Percentiles rank a stretch among this genome's conserved stretches.
Evolutionary conservation across 1,140 invertebrate genomes (phyloP).

Genomic region (Archivesica marissinica): DNA sequence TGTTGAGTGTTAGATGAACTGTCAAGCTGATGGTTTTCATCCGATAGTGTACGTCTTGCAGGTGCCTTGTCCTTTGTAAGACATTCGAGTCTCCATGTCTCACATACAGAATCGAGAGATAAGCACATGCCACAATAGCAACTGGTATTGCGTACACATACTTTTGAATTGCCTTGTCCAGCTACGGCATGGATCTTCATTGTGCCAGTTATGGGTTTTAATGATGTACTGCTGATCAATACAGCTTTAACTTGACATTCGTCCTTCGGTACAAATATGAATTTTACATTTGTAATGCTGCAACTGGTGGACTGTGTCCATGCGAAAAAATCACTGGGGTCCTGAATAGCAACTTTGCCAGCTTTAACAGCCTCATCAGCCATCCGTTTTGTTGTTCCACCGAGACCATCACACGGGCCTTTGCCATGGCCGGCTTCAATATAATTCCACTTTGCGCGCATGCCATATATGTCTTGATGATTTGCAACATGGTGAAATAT

Average conservation of each 20-base stretch:
- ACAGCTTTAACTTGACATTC: constrained; percentile 1
- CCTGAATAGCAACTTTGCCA: constrained; percentile 43
- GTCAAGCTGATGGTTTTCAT: too few relatives aligned
- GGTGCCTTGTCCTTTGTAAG: too few relatives aligned
- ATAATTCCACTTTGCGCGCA: constrained; percentile 57
- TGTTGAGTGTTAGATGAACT: too few relatives aligned
- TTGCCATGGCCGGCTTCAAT: constrained; percentile 67
- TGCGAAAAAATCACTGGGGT: constrained; percentile 26
- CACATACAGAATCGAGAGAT: not conserved
- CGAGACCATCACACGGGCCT: constrained; percentile 49
- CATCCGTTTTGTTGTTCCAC: constrained; percentile 25
- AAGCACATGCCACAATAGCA: constrained; percentile 9
- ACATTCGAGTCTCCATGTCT: not conserved
- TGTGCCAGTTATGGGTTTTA: constrained; percentile 49
- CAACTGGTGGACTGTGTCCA: constrained; percentile 45
- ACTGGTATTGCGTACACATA: not conserved
- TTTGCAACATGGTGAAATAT: constrained; percentile 51
- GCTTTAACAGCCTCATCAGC: constrained; percentile 52
- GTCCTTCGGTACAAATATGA: constrained; percentile 43
- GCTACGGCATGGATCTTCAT: constrained; percentile 56
- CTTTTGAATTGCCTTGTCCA: constrained; percentile 6
- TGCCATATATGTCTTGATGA: constrained; percentile 12
- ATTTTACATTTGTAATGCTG: constrained; percentile 17
- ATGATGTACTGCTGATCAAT: not conserved
- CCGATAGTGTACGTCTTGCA: too few relatives aligned